These are phyloP conservation scores for Ornithoptera priamus DNA, from an alignment of 2,888 invertebrate species.

Conservation along the genomic window DNA sequence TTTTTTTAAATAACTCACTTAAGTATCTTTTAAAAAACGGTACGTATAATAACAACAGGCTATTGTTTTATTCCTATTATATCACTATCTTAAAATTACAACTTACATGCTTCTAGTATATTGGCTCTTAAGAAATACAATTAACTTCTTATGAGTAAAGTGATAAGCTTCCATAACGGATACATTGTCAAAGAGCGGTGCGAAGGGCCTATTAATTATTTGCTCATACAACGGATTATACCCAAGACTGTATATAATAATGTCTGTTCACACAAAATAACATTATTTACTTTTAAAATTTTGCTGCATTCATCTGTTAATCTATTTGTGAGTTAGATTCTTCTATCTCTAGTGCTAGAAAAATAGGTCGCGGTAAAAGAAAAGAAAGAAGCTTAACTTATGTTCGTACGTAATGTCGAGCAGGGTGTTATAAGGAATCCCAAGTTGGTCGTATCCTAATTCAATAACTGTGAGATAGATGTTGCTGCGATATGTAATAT, in stretches of 20 bases:
- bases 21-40: too few relatives aligned
- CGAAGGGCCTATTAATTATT: conserved; percentile 30
- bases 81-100: conserved; percentile 19
- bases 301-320: not conserved
- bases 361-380: too few relatives aligned
- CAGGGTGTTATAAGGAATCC: too few relatives aligned
- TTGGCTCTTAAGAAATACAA: conserved; percentile 32
- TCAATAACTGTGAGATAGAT: too few relatives aligned
- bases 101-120: conserved; percentile 20
- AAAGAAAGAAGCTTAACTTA: too few relatives aligned
- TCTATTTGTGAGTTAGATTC: not conserved
- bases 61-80: conserved; percentile 13
- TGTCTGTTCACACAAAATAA: not conserved
- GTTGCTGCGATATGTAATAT: too few relatives aligned
- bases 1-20: too few relatives aligned
- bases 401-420: too few relatives aligned
- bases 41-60: not conserved
- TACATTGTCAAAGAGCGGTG: conserved; percentile 20
- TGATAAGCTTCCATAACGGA: conserved; percentile 32
- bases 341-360: not conserved
- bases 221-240: conserved; percentile 30
- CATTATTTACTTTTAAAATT: not conserved
- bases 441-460: too few relatives aligned
- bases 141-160: conserved; percentile 41
- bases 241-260: not conserved